A percentile compares a stretch with the other conserved stretches of the same genome.
Evolutionary conservation across 2,113 vertebrate species (phyloP).

Genomic region (Pelusios castaneus): DNA sequence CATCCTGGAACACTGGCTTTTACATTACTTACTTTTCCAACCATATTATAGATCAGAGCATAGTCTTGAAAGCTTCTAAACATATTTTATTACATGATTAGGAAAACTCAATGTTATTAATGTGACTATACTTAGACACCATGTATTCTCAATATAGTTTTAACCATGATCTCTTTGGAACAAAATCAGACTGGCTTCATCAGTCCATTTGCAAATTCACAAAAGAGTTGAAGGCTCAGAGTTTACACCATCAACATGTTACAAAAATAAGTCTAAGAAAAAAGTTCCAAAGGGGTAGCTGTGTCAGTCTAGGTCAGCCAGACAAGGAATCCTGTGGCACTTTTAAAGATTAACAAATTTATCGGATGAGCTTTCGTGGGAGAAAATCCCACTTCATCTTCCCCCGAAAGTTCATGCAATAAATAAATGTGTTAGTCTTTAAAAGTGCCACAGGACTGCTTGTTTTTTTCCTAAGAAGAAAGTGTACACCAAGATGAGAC

Average conservation of each 20-base stretch:
- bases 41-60: neutral
- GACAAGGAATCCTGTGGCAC: too few relatives aligned
- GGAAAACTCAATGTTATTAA: neutral
- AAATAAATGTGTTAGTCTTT: too few relatives aligned
- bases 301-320: too few relatives aligned
- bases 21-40: neutral
- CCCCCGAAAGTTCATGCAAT: too few relatives aligned
- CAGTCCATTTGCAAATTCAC: conserved; percentile 9
- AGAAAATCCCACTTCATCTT: too few relatives aligned
- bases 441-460: too few relatives aligned
- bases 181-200: neutral
- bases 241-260: neutral
- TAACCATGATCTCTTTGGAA: neutral
- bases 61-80: neutral
- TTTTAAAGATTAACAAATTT: too few relatives aligned
- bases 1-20: neutral
- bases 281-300: too few relatives aligned
- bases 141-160: neutral
- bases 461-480: too few relatives aligned
- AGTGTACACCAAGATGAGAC: neutral
- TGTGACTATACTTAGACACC: neutral
- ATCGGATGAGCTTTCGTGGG: too few relatives aligned
- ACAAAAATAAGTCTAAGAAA: conserved; percentile 20
- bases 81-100: neutral
- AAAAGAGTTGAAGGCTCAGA: neutral